Base-by-base conservation (phyloP, 1,140 invertebrate genomes). In the Helicoverpa armigera region DNA sequence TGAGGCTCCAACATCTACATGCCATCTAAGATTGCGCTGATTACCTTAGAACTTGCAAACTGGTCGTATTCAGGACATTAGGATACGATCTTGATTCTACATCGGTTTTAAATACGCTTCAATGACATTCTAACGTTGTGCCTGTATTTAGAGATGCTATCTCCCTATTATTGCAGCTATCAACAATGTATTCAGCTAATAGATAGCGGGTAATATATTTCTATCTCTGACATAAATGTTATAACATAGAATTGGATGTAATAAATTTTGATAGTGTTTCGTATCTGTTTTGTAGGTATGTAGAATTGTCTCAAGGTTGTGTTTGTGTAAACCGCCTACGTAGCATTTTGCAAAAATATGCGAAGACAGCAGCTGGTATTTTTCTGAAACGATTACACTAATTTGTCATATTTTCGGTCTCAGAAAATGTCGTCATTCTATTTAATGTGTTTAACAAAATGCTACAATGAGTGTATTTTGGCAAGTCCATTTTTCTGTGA, bases 11-110 rank as follows among this genome's bases (percentile, higher is more conserved):
- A 50, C 75, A 65, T 67, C 48, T 77, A 67, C 61, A 67, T 77
- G 85, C 83, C 78, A 80, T 82, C 79, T 79, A 29, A 86, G 85
- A 86, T 88, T 48, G 58, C 14, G n/a, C 51, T 79, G 85, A 86
- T 86, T 86, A 82, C 73, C 56, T 35, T 70, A 65, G 63, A 79
- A 79, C 72, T 72, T 65, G 69, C 76, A 58, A 82, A 80, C 78
- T 78, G 72, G 79, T 82, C 61, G 79, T 81, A 85, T 83, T 81
- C 75, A 72, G 81, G 77, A 82, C 83, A 82, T 82, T 82, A 82
- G 80, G 80, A 84, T 84, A 84, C 67, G 63, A 83, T 79, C 73
- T 70, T 48, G 69, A 60, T 53, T 4, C 43, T 61, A 72, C 16
- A 72, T 79, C 14, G 76, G 61, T 67, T 53, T 54, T 65, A 69